These are phyloP conservation scores for Actinia equina DNA, from an alignment of 64 coral and sea anemone genomes.

Conservation along the genomic window DNA sequence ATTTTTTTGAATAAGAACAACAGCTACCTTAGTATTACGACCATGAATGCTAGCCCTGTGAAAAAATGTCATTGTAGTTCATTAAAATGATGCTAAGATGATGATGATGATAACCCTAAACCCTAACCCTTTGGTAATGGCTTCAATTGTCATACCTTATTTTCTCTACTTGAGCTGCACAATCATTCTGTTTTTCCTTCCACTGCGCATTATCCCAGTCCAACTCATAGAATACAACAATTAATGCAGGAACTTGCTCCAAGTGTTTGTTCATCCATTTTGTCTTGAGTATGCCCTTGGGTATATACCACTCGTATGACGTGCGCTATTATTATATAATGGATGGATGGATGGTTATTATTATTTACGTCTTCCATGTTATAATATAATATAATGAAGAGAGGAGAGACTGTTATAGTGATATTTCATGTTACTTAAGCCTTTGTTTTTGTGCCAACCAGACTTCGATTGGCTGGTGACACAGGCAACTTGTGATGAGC, in stretches of 20 bases:
- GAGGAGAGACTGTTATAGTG: no score
- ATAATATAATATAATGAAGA: no score
- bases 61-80: not conserved
- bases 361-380: no score
- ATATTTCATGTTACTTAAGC: no score
- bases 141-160: conserved; percentile 53
- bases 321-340: conserved; percentile 46
- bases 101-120: not conserved
- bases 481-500: no score
- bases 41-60: conserved; percentile 72
- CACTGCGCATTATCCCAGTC: conserved; percentile 92
- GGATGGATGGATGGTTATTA: no score
- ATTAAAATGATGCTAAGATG: no score
- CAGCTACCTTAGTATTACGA: conserved; percentile 93
- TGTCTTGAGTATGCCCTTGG: conserved; percentile 88
- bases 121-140: no score
- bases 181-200: conserved; percentile 91
- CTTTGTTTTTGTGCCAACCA: no score
- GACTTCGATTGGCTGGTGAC: no score
- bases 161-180: conserved; percentile 83
- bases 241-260: conserved; percentile 70
- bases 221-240: conserved; percentile 92
- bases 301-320: conserved; percentile 94
- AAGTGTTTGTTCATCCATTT: conserved; percentile 99
- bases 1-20: conserved; percentile 98